These are phyloP conservation scores for Ectropis crepuscularia DNA, from an alignment of 2,888 invertebrate genomes.

Conservation along the genomic window DNA sequence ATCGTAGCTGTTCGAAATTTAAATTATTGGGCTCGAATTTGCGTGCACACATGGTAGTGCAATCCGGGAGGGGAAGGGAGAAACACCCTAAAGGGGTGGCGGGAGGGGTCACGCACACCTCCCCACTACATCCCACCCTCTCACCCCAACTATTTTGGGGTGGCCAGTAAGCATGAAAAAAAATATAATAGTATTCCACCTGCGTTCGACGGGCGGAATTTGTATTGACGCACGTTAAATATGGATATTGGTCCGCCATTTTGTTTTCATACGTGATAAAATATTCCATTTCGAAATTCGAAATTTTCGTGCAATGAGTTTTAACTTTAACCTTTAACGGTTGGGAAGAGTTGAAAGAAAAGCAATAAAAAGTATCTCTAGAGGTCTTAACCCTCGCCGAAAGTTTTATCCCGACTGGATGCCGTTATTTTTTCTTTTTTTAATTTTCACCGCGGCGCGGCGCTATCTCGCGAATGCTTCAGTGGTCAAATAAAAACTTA, in stretches of 20 bases:
- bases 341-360: conserved; percentile 35
- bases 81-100: conserved; percentile 46
- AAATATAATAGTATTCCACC: conserved; percentile 81
- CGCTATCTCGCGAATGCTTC: conserved; percentile 84
- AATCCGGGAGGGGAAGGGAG: conserved; percentile 47
- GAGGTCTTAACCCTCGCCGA: conserved; percentile 42
- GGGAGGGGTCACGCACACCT: conserved; percentile 72
- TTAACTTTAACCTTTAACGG: conserved; percentile 19
- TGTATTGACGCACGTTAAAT: conserved; percentile 73
- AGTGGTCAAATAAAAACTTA: conserved; percentile 85
- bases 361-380: conserved; percentile 47
- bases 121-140: conserved; percentile 65
- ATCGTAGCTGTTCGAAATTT: conserved; percentile 80
- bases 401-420: conserved; percentile 46
- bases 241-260: conserved; percentile 74
- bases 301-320: conserved; percentile 35
- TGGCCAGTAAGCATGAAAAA: conserved; percentile 74
- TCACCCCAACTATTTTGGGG: conserved; percentile 79
- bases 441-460: conserved; percentile 79
- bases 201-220: conserved; percentile 73
- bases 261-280: conserved; percentile 61
- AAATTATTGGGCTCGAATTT: conserved; percentile 82
- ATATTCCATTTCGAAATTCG: conserved; percentile 46
- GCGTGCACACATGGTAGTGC: conserved; percentile 81
- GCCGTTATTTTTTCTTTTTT: conserved; percentile 67